These are phyloP conservation scores for Charina bottae DNA, from an alignment of 2,113 vertebrate genomes.

Conservation along the genomic window DNA sequence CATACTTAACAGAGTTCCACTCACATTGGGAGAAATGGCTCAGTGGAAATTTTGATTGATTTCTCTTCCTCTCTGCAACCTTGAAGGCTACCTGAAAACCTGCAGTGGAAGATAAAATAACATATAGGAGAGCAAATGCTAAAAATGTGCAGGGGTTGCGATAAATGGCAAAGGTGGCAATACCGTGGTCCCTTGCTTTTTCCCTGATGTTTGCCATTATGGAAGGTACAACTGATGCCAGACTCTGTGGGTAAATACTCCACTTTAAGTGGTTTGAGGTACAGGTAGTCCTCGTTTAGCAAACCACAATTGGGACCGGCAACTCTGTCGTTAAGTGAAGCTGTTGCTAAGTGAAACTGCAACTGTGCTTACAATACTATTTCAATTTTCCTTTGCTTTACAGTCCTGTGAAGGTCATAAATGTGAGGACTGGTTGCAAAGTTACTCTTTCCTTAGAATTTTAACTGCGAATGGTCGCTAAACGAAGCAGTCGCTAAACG, in stretches of 20 bases:
- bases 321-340: neutral
- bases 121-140: neutral
- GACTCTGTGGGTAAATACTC: constrained; percentile 46
- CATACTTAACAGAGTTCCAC: neutral
- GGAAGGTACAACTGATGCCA: constrained; percentile 40
- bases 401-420: neutral
- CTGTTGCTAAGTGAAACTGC: neutral
- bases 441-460: neutral
- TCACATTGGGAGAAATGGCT: neutral
- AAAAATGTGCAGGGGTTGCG: constrained; percentile 44
- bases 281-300: neutral
- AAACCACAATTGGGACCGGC: neutral
- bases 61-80: neutral
- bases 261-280: constrained; percentile 27
- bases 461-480: neutral
- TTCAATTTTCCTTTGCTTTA: neutral
- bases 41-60: neutral
- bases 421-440: neutral
- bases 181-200: constrained; percentile 12
- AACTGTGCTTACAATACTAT: neutral
- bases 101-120: neutral
- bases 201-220: constrained; percentile 39
- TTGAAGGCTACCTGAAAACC: neutral
- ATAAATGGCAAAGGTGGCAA: constrained; percentile 29
- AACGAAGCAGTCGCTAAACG: neutral